Conservation (phyloP, 2,888 invertebrate species). For the Sylvicola fuscatus region DNA sequence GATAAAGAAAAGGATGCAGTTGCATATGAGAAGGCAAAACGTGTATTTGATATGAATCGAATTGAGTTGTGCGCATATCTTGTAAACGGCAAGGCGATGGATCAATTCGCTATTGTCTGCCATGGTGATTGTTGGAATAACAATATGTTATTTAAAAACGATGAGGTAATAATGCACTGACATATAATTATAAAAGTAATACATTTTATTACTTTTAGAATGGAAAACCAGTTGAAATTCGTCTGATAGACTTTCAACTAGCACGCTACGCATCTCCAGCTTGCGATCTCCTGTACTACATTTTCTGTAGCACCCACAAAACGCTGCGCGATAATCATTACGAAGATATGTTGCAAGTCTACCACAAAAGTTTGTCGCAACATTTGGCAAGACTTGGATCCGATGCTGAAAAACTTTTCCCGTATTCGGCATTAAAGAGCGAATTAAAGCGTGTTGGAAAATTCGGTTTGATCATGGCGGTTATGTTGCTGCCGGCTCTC, state of each 20-base stretch:
- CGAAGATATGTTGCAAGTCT: conserved; percentile 13
- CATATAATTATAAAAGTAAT: too few species aligned
- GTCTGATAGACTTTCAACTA: conserved; percentile 19
- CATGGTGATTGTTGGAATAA: conserved; percentile 22
- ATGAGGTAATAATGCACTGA: conserved; percentile 8
- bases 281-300: conserved; percentile 17
- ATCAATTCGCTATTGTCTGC: conserved; percentile 17
- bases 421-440: conserved; percentile 12
- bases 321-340: conserved; percentile 16
- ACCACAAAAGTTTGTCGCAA: conserved; percentile 12
- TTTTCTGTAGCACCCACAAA: conserved; percentile 17
- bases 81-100: conserved; percentile 6
- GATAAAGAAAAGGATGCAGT: too few species aligned
- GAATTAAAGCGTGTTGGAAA: conserved; percentile 14
- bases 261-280: conserved; percentile 18
- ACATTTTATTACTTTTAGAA: not conserved
- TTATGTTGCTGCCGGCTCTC: conserved; percentile 18
- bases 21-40: too few species aligned
- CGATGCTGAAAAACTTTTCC: conserved; percentile 6
- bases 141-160: conserved; percentile 16
- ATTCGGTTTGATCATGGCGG: conserved; percentile 16
- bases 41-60: too few species aligned
- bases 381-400: conserved; percentile 9
- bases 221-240: conserved; percentile 12
- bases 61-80: too few species aligned